Evolutionary conservation across 2,113 vertebrate species (phyloP), one percentile per base, ranked within the genome.

Genomic region (Periophthalmus modestus): DNA sequence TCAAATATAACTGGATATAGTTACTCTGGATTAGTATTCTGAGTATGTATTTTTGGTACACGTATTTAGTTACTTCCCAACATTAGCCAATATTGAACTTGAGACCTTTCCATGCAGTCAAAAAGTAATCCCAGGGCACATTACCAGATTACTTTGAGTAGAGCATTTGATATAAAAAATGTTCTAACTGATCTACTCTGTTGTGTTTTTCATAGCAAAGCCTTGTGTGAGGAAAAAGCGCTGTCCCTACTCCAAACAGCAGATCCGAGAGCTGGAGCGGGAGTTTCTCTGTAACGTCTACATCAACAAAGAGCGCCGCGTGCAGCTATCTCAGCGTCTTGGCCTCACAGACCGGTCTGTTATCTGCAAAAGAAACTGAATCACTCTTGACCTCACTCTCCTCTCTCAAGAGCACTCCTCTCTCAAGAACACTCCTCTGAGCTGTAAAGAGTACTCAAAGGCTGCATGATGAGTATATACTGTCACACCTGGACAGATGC

Each of bases 251-350:
- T 95, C 96, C 76, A 97, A 96, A 84, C 97, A 96, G 71, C 96
- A 98, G 92, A 96, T 97, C 90, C 93, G 94, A 69, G 96, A 98
- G 92, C 92, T 98, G 89, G 97, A 98, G 90, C 94, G 95, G 55
- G 96, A 97, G 82, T 98, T 98, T 88, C 96, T 97, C 72, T 96
- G 95, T 93, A 97, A 95, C 63, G 93, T 98, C 79, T 98, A 98
- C 90, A 96, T 98, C 88, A 97, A 95, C 94, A 98, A 96, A 90
- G 96, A 97, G 85, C 95, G 96, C 87, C 95, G 96, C 34, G 86
- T 95, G 52, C 96, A 96, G 88, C 94, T 98, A 55, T 96, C 97
- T 50, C 93, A 94, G 77, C 95, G 95, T 89, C 95, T 97, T 82
- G 43, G 61, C 43, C 87, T 89, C 0, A 84, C 77, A 28, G 87